Evolutionary conservation across 2,113 vertebrate genomes (phyloP).

Genomic region (Stomatorhinus ivindoensis): DNA sequence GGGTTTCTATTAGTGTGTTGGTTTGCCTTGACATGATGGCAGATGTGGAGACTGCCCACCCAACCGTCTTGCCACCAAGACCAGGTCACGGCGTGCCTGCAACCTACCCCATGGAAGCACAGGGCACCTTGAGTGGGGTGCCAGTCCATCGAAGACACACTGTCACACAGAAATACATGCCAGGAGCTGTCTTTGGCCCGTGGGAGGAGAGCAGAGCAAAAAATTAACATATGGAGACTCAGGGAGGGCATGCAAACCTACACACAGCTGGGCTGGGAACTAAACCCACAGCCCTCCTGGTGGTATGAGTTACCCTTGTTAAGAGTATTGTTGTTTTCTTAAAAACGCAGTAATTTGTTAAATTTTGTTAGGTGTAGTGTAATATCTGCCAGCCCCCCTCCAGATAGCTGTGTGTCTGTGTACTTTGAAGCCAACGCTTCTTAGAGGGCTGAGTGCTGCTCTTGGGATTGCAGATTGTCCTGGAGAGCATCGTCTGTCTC

Average conservation of each 20-base stretch:
- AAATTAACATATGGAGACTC: neutral
- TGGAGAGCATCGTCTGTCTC: neutral
- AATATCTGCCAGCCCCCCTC: neutral
- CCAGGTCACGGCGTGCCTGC: neutral
- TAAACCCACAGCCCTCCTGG: neutral
- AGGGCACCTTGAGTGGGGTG: neutral
- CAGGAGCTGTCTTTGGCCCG: neutral
- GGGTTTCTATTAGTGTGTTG: neutral
- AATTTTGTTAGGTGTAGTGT: neutral
- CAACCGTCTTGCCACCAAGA: neutral
- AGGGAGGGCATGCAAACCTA: neutral
- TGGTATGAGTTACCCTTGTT: neutral
- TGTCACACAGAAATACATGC: neutral
- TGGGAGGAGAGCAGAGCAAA: neutral
- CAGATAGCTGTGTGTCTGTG: neutral
- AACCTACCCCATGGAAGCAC: neutral
- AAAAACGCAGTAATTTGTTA: neutral
- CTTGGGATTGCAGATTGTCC: neutral
- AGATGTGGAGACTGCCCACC: neutral
- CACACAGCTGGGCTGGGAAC: neutral
- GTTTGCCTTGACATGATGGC: neutral
- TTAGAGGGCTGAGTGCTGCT: neutral
- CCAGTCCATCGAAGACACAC: neutral
- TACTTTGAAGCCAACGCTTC: neutral
- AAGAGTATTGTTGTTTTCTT: neutral